A percentile compares a stretch with the other conserved stretches of the same genome.
Conservation (phyloP, 2,888 invertebrate genomes). For the Eupithecia tripunctaria region DNA sequence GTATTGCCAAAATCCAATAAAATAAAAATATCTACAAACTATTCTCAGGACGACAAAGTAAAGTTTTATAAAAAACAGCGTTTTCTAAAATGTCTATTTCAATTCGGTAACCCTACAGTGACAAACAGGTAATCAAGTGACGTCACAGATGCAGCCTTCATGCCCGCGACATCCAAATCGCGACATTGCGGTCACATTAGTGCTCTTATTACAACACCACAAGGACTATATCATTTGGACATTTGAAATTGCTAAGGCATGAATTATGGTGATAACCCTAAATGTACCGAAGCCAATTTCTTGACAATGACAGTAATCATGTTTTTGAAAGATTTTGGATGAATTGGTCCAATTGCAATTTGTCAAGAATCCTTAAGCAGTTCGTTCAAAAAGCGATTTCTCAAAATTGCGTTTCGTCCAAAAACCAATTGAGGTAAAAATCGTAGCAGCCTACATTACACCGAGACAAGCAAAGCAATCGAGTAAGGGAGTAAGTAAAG, state of each 20-base stretch:
- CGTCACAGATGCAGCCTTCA: conserved; percentile 78
- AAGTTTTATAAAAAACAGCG: neutral
- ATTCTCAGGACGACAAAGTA: neutral
- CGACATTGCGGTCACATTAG: conserved; percentile 65
- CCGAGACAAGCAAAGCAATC: too few relatives aligned
- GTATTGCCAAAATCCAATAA: neutral
- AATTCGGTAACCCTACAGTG: conserved; percentile 63
- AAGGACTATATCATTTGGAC: conserved; percentile 46
- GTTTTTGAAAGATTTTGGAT: too few relatives aligned
- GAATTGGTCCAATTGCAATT: too few relatives aligned
- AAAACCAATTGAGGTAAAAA: too few relatives aligned
- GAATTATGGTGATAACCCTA: neutral
- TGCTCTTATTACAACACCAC: conserved; percentile 45
- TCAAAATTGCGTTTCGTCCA: too few relatives aligned
- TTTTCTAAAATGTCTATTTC: neutral
- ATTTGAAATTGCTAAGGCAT: conserved; percentile 4
- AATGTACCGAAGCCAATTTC: neutral
- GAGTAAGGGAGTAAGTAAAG: too few relatives aligned
- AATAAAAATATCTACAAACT: neutral
- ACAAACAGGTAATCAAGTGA: conserved; percentile 74
- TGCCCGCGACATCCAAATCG: conserved; percentile 62
- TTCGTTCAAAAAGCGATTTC: too few relatives aligned
- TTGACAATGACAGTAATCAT: too few relatives aligned
- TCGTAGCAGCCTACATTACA: too few relatives aligned
- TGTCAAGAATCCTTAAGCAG: too few relatives aligned